A percentile compares a stretch with the other conserved stretches of the same genome.
Conservation (phyloP, 2,888 invertebrate genomes). For the Dicyrtoma fusca region DNA sequence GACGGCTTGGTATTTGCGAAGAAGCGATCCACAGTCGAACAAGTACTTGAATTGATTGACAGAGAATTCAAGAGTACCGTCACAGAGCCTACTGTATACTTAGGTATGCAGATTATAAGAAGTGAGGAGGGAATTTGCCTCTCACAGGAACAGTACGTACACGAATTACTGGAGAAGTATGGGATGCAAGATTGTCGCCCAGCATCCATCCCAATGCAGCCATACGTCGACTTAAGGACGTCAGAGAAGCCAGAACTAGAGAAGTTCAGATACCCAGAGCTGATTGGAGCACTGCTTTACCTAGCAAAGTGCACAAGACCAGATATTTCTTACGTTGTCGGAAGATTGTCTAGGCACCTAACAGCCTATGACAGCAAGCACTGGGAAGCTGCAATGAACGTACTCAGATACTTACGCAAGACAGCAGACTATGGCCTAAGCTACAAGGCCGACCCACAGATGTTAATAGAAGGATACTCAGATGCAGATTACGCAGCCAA, state of each 20-base stretch:
- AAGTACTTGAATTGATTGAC: background rate
- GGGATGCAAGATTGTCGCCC: background rate
- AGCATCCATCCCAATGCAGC: background rate
- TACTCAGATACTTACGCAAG: slow-evolving; percentile 45
- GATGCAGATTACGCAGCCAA: slow-evolving; percentile 52
- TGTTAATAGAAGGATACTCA: slow-evolving; percentile 36
- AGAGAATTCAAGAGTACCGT: background rate
- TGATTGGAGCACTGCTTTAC: slow-evolving; percentile 44
- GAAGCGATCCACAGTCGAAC: background rate
- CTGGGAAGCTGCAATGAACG: slow-evolving; percentile 45
- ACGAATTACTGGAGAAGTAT: background rate
- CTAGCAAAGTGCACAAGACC: slow-evolving; percentile 48
- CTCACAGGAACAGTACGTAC: background rate
- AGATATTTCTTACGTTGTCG: slow-evolving; percentile 44
- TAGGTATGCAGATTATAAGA: background rate
- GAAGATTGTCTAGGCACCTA: slow-evolving; percentile 45
- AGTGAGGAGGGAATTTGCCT: background rate
- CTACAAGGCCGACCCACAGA: background rate
- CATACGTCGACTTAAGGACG: too few relatives aligned
- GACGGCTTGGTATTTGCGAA: slow-evolving; percentile 40
- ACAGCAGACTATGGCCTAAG: slow-evolving; percentile 25
- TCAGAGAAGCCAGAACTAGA: too few relatives aligned
- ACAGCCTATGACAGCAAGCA: slow-evolving; percentile 46
- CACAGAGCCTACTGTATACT: background rate
- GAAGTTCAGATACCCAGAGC: slow-evolving; percentile 29